Base-by-base conservation (phyloP, 1,140 invertebrate species). In the Trissolcus basalis region DNA sequence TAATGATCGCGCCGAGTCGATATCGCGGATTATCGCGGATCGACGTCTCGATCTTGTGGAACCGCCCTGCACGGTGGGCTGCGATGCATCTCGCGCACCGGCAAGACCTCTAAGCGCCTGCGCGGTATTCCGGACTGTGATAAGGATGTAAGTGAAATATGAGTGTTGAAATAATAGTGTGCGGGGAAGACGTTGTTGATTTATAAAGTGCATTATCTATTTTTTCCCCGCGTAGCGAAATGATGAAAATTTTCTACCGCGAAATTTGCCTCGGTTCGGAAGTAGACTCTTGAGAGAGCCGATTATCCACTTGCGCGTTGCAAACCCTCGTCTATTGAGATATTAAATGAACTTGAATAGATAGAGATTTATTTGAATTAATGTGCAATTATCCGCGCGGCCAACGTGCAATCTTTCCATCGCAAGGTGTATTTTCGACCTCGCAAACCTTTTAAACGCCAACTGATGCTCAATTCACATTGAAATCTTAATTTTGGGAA, bases 91-190 rank as follows among this genome's bases (percentile, higher is more conserved):
- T 11, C 7, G 27, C 19, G 39, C 32, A 16, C n/a, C 35, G 47
- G 19, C 43, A 35, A 47, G 65, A 70, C 55, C 36, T 71, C 56
- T 60, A 47, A 71, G 44, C 58, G n/a, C 11, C 15, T 12, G 35
- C 32, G 53, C 69, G 43, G 12, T 64, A 60, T 33, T 49, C 51
- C 45, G 50, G 50, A 19, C 33, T 8, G 33, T 68, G 63, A 74
- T 73, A 73, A 73, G 61, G 56, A 56, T 54, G 56, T 74, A 74
- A 74, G 71, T 74, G 64, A 74, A 74, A 68, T 74, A 74, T 74
- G 58, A 56, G 63, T 61, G 71, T 55, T 68, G 71, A 74, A 68
- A 74, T 74, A 74, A 74, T 68, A 74, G 63, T 58, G 35, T 50
- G 54, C 33, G 56, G 43, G 45, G 45, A 41, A 60, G 55, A 71